Percentiles rank a stretch among this genome's conserved stretches.
These are phyloP conservation scores for Arrhopalites spinosus DNA, from an alignment of 2,888 invertebrate species.

Conservation along the genomic window DNA sequence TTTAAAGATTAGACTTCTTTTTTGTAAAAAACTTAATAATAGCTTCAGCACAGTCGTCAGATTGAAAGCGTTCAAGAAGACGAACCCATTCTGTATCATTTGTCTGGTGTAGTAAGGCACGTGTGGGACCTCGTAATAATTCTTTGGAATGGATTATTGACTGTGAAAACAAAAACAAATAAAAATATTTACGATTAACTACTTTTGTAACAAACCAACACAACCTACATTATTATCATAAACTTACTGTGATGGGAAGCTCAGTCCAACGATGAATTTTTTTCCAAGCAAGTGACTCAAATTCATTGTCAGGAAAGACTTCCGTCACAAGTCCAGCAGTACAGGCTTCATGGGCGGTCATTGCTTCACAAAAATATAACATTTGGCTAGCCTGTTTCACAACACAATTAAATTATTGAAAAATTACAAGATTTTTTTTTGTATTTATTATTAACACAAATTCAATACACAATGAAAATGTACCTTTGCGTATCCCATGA, in stretches of 20 bases:
- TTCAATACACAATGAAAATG: too few relatives aligned
- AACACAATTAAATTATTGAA: neutral
- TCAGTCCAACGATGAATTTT: slow-evolving; percentile 27
- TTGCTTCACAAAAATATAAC: slow-evolving; percentile 71
- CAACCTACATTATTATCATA: too few relatives aligned
- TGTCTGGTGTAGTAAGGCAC: slow-evolving; percentile 67
- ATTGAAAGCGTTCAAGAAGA: slow-evolving; percentile 62
- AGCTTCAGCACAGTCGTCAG: slow-evolving; percentile 28
- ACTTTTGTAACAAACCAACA: too few relatives aligned
- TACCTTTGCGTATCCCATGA: slow-evolving; percentile 80
- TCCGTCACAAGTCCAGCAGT: slow-evolving; percentile 77
- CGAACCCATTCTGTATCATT: slow-evolving; percentile 71
- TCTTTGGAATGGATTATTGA: slow-evolving; percentile 73
- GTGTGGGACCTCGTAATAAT: slow-evolving; percentile 67
- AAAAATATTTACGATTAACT: too few relatives aligned
- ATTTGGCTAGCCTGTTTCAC: slow-evolving; percentile 64
- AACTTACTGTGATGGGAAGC: slow-evolving; percentile 35
- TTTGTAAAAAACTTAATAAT: slow-evolving; percentile 14
- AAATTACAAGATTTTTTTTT: neutral
- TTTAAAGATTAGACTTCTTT: slow-evolving; percentile 22
- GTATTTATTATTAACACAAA: neutral
- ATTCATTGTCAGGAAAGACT: slow-evolving; percentile 70
- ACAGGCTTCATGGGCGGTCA: slow-evolving; percentile 78
- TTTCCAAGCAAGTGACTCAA: slow-evolving; percentile 66
- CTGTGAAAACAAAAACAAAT: slow-evolving; percentile 58